Evolutionary conservation across 1,140 invertebrate species (phyloP).

Genomic region (Vanessa tameamea): DNA sequence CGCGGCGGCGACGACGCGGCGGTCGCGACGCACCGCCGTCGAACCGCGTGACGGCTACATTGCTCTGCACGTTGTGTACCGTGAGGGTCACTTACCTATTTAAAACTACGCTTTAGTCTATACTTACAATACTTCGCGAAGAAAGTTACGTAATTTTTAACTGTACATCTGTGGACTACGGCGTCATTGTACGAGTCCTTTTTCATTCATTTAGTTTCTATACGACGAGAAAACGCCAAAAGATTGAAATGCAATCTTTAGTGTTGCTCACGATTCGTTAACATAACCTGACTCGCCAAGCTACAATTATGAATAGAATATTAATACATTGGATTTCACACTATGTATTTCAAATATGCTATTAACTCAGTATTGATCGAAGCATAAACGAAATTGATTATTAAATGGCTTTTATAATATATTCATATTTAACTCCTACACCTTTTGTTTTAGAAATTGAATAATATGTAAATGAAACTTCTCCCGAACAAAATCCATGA

Average conservation of each 20-base stretch:
- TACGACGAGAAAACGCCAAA: conserved; percentile 4
- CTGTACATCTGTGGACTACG: background rate
- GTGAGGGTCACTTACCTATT: conserved; percentile 6
- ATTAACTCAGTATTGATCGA: conserved; percentile 25
- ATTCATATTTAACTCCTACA: conserved; percentile 33
- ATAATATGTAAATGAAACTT: conserved; percentile 5
- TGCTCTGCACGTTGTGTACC: background rate
- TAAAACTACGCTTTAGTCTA: conserved; percentile 1
- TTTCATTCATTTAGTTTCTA: conserved; percentile 9
- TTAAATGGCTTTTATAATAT: conserved; percentile 29
- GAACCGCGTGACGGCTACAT: conserved; percentile 5
- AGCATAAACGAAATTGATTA: conserved; percentile 28
- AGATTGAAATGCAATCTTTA: conserved; percentile 8
- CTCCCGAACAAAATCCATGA: background rate
- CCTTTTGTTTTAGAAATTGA: conserved; percentile 29
- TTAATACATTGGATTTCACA: conserved; percentile 31
- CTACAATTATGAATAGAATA: conserved; percentile 28
- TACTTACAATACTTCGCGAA: background rate
- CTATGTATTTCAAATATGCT: conserved; percentile 26
- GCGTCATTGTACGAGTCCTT: background rate
- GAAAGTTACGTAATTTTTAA: background rate
- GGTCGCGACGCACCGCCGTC: conserved; percentile 37
- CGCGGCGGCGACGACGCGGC: conserved; percentile 39
- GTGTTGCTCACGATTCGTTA: conserved; percentile 16
- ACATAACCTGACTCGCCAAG: conserved; percentile 19